Percentiles rank a stretch among this genome's conserved stretches.
Evolutionary conservation across 2,797 vertebrate species (phyloP).

Genomic region (Sebastes trivittatus): DNA sequence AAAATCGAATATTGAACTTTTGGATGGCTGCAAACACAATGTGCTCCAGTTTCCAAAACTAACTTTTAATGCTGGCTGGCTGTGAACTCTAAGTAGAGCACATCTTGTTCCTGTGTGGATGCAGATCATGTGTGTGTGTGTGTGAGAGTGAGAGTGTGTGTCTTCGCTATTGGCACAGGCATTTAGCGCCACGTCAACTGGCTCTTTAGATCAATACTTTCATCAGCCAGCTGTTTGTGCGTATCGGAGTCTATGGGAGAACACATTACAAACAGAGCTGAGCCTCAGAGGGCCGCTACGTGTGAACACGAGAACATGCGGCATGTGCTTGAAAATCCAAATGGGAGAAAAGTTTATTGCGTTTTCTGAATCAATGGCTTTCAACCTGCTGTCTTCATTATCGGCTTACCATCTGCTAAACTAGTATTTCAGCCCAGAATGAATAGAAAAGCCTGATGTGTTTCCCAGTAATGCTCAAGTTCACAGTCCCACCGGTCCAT

Average conservation of each 20-base stretch:
- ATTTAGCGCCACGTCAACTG: conserved; percentile 48
- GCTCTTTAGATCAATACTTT: conserved; percentile 51
- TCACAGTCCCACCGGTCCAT: conserved; percentile 2
- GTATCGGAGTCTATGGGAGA: background rate
- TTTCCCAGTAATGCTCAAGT: conserved; percentile 9
- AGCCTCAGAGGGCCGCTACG: conserved; percentile 6
- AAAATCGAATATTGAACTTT: background rate
- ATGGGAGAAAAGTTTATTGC: background rate
- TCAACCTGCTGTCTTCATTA: conserved; percentile 21
- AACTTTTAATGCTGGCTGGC: background rate
- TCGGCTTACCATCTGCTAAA: conserved; percentile 6
- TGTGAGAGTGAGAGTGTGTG: background rate
- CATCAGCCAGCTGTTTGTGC: conserved; percentile 53
- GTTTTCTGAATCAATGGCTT: conserved; percentile 23
- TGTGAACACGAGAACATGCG: background rate
- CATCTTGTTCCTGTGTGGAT: background rate
- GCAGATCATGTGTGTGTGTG: background rate
- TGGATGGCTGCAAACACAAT: background rate
- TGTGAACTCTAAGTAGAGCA: background rate
- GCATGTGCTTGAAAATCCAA: conserved; percentile 16
- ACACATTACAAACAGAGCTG: background rate
- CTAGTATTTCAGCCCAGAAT: background rate
- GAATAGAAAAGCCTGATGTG: conserved; percentile 2
- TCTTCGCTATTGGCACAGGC: conserved; percentile 15
- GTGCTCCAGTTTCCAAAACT: background rate